Evolutionary conservation across 1,140 invertebrate genomes (phyloP), one percentile per base, ranked within the genome.

Genomic region (Polypedilum vanderplanki): DNA sequence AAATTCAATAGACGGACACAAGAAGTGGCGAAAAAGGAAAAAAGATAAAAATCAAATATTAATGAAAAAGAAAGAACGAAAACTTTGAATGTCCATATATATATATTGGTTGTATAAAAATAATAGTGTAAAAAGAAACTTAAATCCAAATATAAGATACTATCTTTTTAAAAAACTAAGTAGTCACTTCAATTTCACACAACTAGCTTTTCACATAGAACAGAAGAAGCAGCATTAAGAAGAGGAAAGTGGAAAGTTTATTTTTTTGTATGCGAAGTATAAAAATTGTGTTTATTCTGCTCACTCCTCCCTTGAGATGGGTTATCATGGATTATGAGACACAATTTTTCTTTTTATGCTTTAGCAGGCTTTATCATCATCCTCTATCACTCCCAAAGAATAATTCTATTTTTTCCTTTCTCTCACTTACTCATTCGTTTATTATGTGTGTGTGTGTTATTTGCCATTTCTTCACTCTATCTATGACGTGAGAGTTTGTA

Each of bases 11-110:
- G 2, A n/a, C n/a, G n/a, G n/a, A 41, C 41, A 46, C 41, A 8
- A 57, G 46, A 4, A 57, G 12, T 57, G 46, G 46, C 5, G 24
- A 33, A 33, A 33, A 57, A 57, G 46, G 12, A 57, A n/a, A 12
- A 57, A n/a, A 57, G 46, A 57, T 57, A 57, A 57, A 57, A 57
- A 57, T 57, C 46, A 57, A 57, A 57, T 57, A 57, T 57, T 57
- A 57, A 57, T 57, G 46, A 57, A 57, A 57, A n/a, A n/a, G 46
- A 57, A 57, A n/a, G 46, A 12, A 15, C 1, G 41, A 9, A 12
- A 12, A 15, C 12, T 4, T 15, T 57, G 12, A 57, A 57, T 57
- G n/a, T 57, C 12, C n/a, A 57, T 57, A 57, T 8, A 57, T 57
- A 57, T 8, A 57, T n/a, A 57, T n/a, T 57, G 46, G 4, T n/a